Evolutionary conservation across 2,888 invertebrate genomes (phyloP).

Genomic region (Drosophila infuscata): DNA sequence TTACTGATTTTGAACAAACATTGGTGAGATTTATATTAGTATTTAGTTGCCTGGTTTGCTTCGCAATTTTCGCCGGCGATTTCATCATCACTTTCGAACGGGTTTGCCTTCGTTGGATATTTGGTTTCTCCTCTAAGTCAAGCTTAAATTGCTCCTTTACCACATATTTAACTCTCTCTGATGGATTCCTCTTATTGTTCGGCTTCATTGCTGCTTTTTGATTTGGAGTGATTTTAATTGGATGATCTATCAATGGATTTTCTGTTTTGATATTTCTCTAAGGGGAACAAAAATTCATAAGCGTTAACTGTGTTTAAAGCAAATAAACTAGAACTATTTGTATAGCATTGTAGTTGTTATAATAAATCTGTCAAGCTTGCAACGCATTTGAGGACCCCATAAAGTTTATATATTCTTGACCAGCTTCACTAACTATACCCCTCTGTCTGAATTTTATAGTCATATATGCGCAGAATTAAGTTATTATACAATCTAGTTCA

Average conservation of each 20-base stretch:
- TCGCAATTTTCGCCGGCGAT: too few relatives aligned
- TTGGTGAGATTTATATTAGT: background rate
- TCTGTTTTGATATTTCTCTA: background rate
- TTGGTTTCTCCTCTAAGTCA: background rate
- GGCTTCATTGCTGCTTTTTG: background rate
- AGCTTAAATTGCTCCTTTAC: too few relatives aligned
- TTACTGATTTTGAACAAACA: conserved; percentile 24
- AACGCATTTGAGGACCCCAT: background rate
- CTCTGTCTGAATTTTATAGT: background rate
- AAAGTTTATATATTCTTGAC: background rate
- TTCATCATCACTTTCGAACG: background rate
- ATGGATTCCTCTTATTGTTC: background rate
- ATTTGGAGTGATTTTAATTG: background rate
- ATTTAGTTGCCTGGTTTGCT: background rate
- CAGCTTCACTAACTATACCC: background rate
- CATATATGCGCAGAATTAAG: background rate
- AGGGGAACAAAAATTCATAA: background rate
- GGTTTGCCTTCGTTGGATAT: background rate
- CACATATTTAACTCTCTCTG: too few relatives aligned
- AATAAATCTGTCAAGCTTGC: background rate
- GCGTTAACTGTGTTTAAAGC: background rate
- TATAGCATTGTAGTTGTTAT: background rate
- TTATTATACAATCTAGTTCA: background rate
- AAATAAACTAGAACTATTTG: background rate
- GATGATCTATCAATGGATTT: background rate